Conservation (phyloP, 2,888 invertebrate species). For the Athetis lepigone region DNA sequence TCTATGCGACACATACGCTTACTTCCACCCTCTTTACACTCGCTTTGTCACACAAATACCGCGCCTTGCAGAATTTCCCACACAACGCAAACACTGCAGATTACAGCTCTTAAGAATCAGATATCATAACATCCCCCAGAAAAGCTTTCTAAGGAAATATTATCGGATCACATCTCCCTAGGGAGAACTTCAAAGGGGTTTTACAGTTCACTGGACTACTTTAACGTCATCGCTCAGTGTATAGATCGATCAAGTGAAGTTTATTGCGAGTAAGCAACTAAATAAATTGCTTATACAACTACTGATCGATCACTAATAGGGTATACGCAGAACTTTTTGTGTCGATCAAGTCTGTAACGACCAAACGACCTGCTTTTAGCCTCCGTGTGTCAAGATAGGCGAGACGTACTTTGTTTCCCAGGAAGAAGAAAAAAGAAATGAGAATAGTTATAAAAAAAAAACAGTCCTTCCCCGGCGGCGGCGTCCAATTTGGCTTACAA, state of each 20-base stretch:
- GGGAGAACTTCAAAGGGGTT: constrained; percentile 41
- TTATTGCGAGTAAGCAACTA: constrained; percentile 3
- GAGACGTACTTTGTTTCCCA: no score
- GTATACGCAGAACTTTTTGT: no score
- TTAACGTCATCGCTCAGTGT: constrained; percentile 48
- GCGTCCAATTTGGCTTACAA: no score
- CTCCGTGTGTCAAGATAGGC: no score
- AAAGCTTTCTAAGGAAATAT: constrained; percentile 50
- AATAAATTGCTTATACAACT: constrained; percentile 25
- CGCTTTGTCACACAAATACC: constrained; percentile 24
- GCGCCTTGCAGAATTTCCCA: constrained; percentile 39
- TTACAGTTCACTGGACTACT: constrained; percentile 57
- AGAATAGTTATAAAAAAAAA: no score
- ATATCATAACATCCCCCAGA: constrained; percentile 53
- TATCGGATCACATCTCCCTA: constrained; percentile 56
- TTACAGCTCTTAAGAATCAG: constrained; percentile 44
- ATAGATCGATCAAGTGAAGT: constrained; percentile 42
- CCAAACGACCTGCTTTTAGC: no score
- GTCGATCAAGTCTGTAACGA: no score
- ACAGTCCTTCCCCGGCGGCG: no score
- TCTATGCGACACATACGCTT: not conserved
- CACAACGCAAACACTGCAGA: constrained; percentile 36
- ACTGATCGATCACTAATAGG: constrained; percentile 36
- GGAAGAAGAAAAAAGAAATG: no score
- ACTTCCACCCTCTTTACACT: not conserved